Evolutionary conservation across 2,888 invertebrate species (phyloP).

Genomic region (Rhabditoides inermis): DNA sequence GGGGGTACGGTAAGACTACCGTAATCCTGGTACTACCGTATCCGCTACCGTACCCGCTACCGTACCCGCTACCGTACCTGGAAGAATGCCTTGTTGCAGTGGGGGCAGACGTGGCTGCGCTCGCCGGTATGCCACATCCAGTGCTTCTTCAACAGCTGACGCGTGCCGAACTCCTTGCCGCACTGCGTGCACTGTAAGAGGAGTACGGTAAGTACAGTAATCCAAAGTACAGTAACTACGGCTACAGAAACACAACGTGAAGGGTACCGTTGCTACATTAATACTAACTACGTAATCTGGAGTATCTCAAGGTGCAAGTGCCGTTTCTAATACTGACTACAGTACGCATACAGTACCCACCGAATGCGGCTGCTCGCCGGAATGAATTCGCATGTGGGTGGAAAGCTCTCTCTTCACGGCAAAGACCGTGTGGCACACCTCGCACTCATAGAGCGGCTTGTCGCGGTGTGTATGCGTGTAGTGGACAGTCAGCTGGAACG

Average conservation of each 20-base stretch:
- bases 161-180: constrained; percentile 55
- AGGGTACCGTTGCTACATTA: too few relatives aligned
- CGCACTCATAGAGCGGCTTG: constrained; percentile 52
- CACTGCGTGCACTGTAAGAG: constrained; percentile 51
- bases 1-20: constrained; percentile 1
- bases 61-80: too few relatives aligned
- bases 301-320: too few relatives aligned
- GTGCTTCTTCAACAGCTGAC: constrained; percentile 55
- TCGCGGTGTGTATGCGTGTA: constrained; percentile 44
- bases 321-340: too few relatives aligned
- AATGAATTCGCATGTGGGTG: constrained; percentile 54
- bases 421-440: constrained; percentile 52
- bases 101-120: constrained; percentile 53
- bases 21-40: too few relatives aligned
- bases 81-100: constrained; percentile 53
- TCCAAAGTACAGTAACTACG: too few relatives aligned
- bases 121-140: constrained; percentile 55
- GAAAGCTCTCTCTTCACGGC: constrained; percentile 53
- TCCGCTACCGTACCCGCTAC: too few relatives aligned
- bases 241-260: too few relatives aligned
- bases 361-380: constrained; percentile 52
- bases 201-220: too few relatives aligned
- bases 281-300: too few relatives aligned
- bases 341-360: too few relatives aligned
- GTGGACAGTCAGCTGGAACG: too few relatives aligned